phyloP scores from a whole-genome alignment of 2,113 vertebrate genomes.

The Vireo altiloquus region DNA sequence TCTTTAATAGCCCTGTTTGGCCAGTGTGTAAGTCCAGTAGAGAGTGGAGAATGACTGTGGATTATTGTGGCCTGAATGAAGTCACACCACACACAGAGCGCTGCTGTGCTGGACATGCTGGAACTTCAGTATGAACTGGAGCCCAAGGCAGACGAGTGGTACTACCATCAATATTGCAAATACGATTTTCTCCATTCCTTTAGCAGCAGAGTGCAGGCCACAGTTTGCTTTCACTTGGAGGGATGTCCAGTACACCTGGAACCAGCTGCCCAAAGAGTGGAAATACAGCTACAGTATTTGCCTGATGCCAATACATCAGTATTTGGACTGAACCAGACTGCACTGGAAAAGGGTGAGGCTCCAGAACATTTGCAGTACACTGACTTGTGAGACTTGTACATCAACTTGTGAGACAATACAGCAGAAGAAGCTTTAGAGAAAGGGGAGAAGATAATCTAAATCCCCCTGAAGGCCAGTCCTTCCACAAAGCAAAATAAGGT shows the following conservation, averaged over 20 bases:
- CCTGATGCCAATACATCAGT: background rate
- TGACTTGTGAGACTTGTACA: too few relatives aligned
- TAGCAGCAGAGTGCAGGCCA: background rate
- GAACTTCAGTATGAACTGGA: background rate
- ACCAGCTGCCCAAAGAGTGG: background rate
- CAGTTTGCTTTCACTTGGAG: background rate
- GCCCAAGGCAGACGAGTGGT: background rate
- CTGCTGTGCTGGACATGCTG: rapidly evolving
- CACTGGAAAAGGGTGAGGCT: background rate
- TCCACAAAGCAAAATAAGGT: background rate
- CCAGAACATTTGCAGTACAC: background rate
- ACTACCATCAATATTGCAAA: background rate
- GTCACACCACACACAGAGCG: background rate
- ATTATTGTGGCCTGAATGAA: background rate
- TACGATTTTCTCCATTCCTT: background rate
- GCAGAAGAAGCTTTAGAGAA: background rate
- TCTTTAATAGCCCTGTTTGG: too few relatives aligned
- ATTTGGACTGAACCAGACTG: background rate
- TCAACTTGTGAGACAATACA: background rate
- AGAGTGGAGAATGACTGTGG: too few relatives aligned
- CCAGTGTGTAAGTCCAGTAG: background rate
- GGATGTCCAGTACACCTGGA: background rate
- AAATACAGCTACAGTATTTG: background rate
- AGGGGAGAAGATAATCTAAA: background rate
- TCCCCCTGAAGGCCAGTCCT: background rate